Evolutionary conservation across 1,140 invertebrate species (phyloP), one percentile per base, ranked within the genome.

Genomic region (Drosophila elegans): DNA sequence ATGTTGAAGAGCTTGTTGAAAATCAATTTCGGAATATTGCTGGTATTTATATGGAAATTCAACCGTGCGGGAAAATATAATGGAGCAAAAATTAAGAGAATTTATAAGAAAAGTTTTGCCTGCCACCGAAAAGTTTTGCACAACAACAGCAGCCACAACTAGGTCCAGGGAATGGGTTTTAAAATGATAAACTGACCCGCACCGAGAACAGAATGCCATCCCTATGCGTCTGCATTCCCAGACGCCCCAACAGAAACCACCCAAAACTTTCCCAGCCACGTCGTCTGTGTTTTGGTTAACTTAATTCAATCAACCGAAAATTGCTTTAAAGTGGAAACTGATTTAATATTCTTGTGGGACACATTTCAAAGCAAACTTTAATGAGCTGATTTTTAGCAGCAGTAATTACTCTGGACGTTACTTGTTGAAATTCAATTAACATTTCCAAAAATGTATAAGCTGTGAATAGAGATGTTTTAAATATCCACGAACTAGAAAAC

Each of bases 201-300:
- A 29, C 9, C 21, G 34, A 51, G 34, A 48, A 41, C 46, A 51
- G 34, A 48, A 41, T 52, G 66, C 55, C 48, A 44, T 39, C 36
- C 72, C 27, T 32, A 45, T 46, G 62, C 57, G 78, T 81, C 78
- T 80, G 66, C 72, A 81, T 81, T 66, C 66, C 46, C 78, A 80
- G 78, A 80, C 73, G 56, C 39, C 39, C 4, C 27, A 6, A 21
- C 39, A 45, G 6, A 66, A 64, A 61, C 34, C 78, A 46, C 16
- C 52, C 11, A 25, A 80, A 80, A 80, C 72, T 80, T 80, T 80
- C 21, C n/a, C 44, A 53, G 64, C 64, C 60, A 45, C 67, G 21
- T 57, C 36, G 49, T 74, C 49, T 74, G 57, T 55, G 68, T 42
- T 73, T 73, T 55, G 68, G 56, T 32, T 39, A 73, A 62, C 56